A percentile compares a stretch with the other conserved stretches of the same genome.
Conservation (phyloP, 2,888 invertebrate genomes). For the Labia minor region DNA sequence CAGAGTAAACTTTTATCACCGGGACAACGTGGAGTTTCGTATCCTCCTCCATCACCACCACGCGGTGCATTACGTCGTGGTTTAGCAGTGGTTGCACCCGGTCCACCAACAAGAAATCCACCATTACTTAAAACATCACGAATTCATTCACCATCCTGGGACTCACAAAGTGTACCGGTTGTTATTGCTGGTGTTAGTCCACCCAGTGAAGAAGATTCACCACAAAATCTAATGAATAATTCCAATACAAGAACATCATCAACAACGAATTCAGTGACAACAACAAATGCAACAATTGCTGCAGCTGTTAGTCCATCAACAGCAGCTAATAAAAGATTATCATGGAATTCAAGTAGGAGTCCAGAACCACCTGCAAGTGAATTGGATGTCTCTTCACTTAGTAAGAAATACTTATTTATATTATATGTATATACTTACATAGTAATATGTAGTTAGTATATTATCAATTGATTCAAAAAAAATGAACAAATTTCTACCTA, state of each 20-base stretch:
- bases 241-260: too few species aligned
- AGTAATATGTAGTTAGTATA: too few species aligned
- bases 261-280: too few species aligned
- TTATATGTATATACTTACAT: too few species aligned
- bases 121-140: conserved; percentile 71
- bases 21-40: conserved; percentile 45
- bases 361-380: not conserved
- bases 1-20: conserved; percentile 37
- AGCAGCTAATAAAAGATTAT: not conserved
- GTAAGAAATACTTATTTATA: not conserved
- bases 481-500: too few species aligned
- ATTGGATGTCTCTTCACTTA: not conserved
- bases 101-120: conserved; percentile 61
- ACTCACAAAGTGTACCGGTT: not conserved
- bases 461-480: too few species aligned
- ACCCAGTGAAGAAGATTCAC: not conserved
- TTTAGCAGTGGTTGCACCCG: conserved; percentile 47
- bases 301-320: not conserved
- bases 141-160: conserved; percentile 34
- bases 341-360: not conserved
- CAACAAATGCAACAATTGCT: not conserved
- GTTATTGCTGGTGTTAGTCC: not conserved
- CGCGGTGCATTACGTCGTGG: conserved; percentile 48
- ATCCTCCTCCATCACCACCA: conserved; percentile 68
- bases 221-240: not conserved